Base-by-base conservation (phyloP, 2,797 vertebrate species). In the Sardinella longiceps region DNA sequence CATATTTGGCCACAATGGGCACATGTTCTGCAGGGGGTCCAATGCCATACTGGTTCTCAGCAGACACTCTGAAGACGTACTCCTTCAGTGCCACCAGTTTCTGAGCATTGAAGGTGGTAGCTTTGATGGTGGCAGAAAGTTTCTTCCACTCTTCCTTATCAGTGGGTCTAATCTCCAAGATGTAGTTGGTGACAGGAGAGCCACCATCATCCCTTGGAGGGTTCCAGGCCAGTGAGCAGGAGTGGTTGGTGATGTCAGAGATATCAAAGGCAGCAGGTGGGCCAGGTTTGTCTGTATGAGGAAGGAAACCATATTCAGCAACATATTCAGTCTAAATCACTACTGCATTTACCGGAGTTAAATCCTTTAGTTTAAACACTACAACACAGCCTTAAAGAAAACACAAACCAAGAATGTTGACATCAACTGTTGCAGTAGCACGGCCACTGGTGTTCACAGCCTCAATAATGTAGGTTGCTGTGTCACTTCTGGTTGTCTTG, bases 201-300 rank as follows among this genome's bases (percentile, higher is more conserved):
- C 98, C 98, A 0, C 98, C 98, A 14, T 99, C 98, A 77, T 99
- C 97, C 88, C 98, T 92, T 2, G 98, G 98, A 81, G 98, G 97
- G 92, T 99, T 99, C 98, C 98, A 99, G 0, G 98, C 98, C 85
- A 99, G 91, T 89, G 94, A 85, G 77, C 98, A 99, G 0, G 98
- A 98, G 86, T 97, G 96, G 0, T 96, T 99, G 88, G 98, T 99
- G 88, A 99, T 95, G 7, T 99, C 98, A 15, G 97, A 96, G 87
- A 99, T 97, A 89, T 99, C 98, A 87, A 99, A 98, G 46, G 98
- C 98, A 86, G 98, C 98, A 12, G 98, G 98, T 83, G 98, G 98
- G 1, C 98, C 98, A 0, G 98, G 98, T 90, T 99, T 99, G 92
- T 99, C 98, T 99, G 92, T 86, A 81, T 43, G 82, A 37, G 90